Evolutionary conservation across 2,797 vertebrate species (phyloP).

Genomic region (Notamacropus eugenii): DNA sequence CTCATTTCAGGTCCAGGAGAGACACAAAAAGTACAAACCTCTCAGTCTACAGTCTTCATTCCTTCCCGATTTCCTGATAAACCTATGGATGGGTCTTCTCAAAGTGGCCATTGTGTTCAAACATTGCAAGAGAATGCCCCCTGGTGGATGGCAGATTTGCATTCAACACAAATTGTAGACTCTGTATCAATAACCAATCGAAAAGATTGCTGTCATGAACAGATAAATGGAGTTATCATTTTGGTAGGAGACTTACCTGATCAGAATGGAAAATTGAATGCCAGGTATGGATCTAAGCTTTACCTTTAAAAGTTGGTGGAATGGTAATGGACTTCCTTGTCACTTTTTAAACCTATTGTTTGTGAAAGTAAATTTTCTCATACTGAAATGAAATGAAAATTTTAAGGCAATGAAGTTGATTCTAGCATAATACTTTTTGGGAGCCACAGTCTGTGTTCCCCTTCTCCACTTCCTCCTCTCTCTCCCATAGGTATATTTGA

Average conservation of each 20-base stretch:
- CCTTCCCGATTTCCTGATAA: constrained; percentile 35
- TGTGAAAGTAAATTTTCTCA: neutral
- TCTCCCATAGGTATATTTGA: neutral
- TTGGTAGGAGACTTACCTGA: constrained; percentile 60
- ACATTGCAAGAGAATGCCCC: constrained; percentile 51
- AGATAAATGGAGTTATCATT: constrained; percentile 58
- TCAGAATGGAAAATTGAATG: constrained; percentile 61
- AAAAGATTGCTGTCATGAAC: constrained; percentile 36
- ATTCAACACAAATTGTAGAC: constrained; percentile 50
- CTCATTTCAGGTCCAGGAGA: neutral
- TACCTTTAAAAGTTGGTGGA: neutral
- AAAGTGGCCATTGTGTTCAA: constrained; percentile 9
- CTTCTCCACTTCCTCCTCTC: neutral
- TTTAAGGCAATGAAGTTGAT: neutral
- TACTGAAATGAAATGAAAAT: neutral
- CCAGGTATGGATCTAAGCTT: constrained; percentile 47
- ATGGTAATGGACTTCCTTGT: neutral
- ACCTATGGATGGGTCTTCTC: constrained; percentile 49
- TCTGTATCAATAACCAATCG: neutral
- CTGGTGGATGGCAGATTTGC: constrained; percentile 65
- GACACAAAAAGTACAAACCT: neutral
- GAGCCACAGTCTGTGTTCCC: neutral
- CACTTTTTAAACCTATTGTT: neutral
- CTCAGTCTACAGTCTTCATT: constrained; percentile 37
- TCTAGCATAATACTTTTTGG: neutral